A percentile compares a stretch with the other conserved stretches of the same genome.
These are phyloP conservation scores for Elegia similella DNA, from an alignment of 2,888 invertebrate genomes.

Conservation along the genomic window DNA sequence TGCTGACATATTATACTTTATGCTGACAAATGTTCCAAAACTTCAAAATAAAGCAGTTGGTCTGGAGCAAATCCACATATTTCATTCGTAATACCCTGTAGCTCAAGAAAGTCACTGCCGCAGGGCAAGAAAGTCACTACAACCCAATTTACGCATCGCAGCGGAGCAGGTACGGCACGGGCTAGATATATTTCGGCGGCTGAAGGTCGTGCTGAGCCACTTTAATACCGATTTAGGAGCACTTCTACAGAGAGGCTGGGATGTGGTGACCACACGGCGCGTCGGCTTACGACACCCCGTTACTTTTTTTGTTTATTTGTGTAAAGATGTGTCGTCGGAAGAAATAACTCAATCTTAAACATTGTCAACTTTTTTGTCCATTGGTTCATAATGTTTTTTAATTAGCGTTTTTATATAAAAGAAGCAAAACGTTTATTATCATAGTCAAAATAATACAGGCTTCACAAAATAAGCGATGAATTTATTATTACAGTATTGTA, in stretches of 20 bases:
- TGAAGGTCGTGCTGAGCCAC: neutral
- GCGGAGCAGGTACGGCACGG: neutral
- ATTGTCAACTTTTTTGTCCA: constrained; percentile 35
- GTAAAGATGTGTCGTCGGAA: constrained; percentile 44
- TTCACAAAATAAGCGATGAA: neutral
- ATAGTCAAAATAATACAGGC: constrained; percentile 1
- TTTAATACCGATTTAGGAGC: constrained; percentile 8
- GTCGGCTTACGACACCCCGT: neutral
- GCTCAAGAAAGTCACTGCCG: neutral
- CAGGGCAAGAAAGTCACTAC: neutral
- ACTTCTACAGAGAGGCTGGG: constrained; percentile 5
- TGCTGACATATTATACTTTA: no score
- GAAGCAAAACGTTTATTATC: neutral
- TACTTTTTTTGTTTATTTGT: constrained; percentile 34
- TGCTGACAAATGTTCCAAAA: no score
- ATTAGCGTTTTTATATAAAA: neutral
- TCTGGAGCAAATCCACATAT: neutral
- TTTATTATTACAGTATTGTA: neutral
- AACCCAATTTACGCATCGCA: neutral
- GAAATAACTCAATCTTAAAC: constrained; percentile 50
- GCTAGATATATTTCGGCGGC: neutral
- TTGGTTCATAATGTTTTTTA: constrained; percentile 37
- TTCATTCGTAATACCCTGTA: neutral
- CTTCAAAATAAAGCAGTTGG: neutral
- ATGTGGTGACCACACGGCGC: constrained; percentile 26